phyloP scores from a whole-genome alignment of 2,113 vertebrate species.

The Scalopus aquaticus region DNA sequence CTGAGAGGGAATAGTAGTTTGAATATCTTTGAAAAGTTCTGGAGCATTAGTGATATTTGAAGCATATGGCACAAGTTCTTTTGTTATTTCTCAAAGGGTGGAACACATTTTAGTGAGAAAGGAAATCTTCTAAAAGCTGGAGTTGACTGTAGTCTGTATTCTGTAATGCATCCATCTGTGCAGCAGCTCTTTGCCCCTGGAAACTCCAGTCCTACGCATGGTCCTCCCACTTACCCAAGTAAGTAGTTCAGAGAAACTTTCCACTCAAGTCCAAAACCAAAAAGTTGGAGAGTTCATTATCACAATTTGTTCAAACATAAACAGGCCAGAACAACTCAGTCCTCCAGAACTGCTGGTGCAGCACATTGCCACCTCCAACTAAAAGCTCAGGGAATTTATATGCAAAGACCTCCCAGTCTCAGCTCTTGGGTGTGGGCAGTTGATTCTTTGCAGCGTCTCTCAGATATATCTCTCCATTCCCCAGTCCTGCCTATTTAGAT shows the following conservation, averaged over 20 bases:
- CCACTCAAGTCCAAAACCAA: slow-evolving; percentile 12
- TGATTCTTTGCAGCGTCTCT: not conserved
- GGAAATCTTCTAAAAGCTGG: slow-evolving; percentile 49
- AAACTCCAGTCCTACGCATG: slow-evolving; percentile 11
- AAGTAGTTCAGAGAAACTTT: slow-evolving; percentile 63
- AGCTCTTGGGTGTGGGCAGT: not conserved
- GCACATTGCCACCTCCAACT: not conserved
- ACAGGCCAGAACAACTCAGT: slow-evolving; percentile 20
- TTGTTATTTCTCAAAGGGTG: slow-evolving; percentile 72
- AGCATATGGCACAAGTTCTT: slow-evolving; percentile 73
- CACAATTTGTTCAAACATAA: slow-evolving; percentile 58
- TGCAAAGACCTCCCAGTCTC: not conserved
- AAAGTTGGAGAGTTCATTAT: slow-evolving; percentile 55
- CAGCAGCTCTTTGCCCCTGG: slow-evolving; percentile 53
- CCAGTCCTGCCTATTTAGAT: not conserved
- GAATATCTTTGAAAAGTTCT: slow-evolving; percentile 55
- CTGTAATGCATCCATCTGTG: slow-evolving; percentile 69
- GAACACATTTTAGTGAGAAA: slow-evolving; percentile 57
- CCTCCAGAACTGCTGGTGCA: not conserved
- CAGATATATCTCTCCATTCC: not conserved
- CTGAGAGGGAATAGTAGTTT: slow-evolving; percentile 15
- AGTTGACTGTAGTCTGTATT: slow-evolving; percentile 14
- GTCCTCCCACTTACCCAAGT: slow-evolving; percentile 51
- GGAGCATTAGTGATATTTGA: slow-evolving; percentile 64
- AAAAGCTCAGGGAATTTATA: not conserved